Percentiles rank a stretch among this genome's conserved stretches.
These are phyloP conservation scores for Microplitis manilae DNA, from an alignment of 2,888 invertebrate genomes.

Conservation along the genomic window DNA sequence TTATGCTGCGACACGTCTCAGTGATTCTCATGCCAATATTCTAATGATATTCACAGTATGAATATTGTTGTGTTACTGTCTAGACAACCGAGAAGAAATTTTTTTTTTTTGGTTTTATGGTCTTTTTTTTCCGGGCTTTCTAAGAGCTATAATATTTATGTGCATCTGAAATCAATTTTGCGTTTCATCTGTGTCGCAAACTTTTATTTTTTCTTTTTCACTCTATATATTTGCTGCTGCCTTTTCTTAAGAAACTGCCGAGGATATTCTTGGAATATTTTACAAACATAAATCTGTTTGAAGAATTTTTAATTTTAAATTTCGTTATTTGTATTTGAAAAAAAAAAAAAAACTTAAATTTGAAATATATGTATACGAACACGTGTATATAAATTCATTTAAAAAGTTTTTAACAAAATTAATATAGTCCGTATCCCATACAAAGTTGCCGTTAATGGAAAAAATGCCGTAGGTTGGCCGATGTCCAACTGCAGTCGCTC, in stretches of 20 bases:
- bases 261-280: not conserved
- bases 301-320: too few species aligned
- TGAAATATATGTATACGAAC: too few species aligned
- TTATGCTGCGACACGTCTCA: constrained; percentile 41
- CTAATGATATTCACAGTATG: constrained; percentile 31
- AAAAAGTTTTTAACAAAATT: too few species aligned
- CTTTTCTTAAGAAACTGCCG: not conserved
- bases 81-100: constrained; percentile 27
- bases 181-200: constrained; percentile 1
- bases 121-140: not conserved
- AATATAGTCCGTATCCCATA: too few species aligned
- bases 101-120: constrained; percentile 8
- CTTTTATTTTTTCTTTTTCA: not conserved
- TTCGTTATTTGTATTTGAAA: too few species aligned
- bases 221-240: not conserved
- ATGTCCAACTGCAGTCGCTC: too few species aligned
- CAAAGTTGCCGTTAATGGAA: too few species aligned
- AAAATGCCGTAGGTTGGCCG: too few species aligned
- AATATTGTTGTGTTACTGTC: constrained; percentile 31
- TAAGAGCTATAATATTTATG: not conserved
- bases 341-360: too few species aligned
- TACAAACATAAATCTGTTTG: not conserved
- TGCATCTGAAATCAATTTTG: constrained; percentile 19
- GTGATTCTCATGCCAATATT: constrained; percentile 44
- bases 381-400: too few species aligned